These are phyloP conservation scores for Hydra vulgaris DNA, from an alignment of 30 jellyfish, hydroid and myxozoan species.

Conservation along the genomic window DNA sequence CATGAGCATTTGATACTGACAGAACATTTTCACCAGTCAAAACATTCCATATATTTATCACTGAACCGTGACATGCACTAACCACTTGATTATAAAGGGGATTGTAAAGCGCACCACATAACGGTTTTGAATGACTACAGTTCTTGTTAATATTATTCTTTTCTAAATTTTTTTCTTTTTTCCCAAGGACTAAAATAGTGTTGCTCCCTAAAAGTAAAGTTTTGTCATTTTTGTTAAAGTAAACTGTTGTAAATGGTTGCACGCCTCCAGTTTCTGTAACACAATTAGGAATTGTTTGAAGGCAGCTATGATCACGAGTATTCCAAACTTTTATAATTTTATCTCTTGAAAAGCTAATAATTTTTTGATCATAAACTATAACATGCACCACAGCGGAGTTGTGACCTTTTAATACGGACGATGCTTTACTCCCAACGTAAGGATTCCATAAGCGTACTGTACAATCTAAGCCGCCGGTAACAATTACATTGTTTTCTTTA, in stretches of 20 bases:
- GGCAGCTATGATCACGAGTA: conserved; percentile 79
- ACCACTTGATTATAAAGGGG: conserved; percentile 78
- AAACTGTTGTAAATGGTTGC: conserved; percentile 57
- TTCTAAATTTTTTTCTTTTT: conserved; percentile 21
- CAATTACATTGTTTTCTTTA: conserved; percentile 70
- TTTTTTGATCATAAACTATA: conserved; percentile 53
- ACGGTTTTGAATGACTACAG: conserved; percentile 71
- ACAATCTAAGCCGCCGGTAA: conserved; percentile 93
- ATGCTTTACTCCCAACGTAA: conserved; percentile 74
- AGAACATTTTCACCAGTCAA: conserved; percentile 82
- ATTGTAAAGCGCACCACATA: conserved; percentile 79
- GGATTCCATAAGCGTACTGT: conserved; percentile 85
- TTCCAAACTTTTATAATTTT: conserved; percentile 81
- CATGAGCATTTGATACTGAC: conserved; percentile 69
- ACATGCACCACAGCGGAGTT: conserved; percentile 61
- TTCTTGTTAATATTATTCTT: conserved; percentile 40
- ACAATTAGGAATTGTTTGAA: conserved; percentile 82
- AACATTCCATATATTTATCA: conserved; percentile 77
- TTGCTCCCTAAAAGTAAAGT: conserved; percentile 82
- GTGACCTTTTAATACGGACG: conserved; percentile 83
- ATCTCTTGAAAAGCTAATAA: conserved; percentile 81
- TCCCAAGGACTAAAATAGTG: conserved; percentile 51
- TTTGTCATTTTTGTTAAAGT: conserved; percentile 43
- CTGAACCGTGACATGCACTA: conserved; percentile 93
- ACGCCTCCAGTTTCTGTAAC: conserved; percentile 45